Base-by-base conservation (phyloP, 2,888 invertebrate species). In the Fragum whitleyi region DNA sequence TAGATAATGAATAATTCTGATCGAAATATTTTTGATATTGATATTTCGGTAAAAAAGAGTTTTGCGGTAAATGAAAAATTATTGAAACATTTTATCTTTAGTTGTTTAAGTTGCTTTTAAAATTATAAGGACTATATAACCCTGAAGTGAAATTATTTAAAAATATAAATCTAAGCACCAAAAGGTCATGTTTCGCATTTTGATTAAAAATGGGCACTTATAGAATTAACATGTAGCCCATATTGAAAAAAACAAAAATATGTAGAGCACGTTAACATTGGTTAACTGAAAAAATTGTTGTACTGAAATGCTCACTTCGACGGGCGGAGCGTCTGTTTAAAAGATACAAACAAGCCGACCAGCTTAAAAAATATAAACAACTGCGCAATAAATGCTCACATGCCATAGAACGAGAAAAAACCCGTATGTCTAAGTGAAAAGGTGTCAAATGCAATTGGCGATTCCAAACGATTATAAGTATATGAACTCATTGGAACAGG, bases 241-340 rank as follows among this genome's bases (percentile, higher is more conserved):
- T 9, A 68, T 51, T 23, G 69, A 57, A 28, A 75, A 82, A 79
- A 68, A 23, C 1, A 59, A 73, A 59, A 73, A 65, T 71, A 3
- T 79, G 61, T 29, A 67, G 82, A 42, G 55, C 65, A 55, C 79
- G 73, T 3, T 79, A 82, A 65, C 79, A 76, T 21, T 76, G 72
- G 70, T 82, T 79, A 59, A 79, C n/a, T 70, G 71, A 69, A 29
- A n/a, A 26, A 14, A 73, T 82, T 16, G 23, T 28, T 21, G 53
- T 21, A n/a, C 16, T 51, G 1, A 78, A 78, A 53, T 68, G 72
- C 29, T 6, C 53, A 26, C 42, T 79, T 62, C 75, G 78, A 42
- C 59, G 42, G 53, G 2, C 75, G n/a, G 74, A 77, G 36, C 51
- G 61, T 32, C 7, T 75, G 9, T n/a, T 75, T 74, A 16, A 59